phyloP scores from a whole-genome alignment of 2,888 invertebrate species.

The Conistra vaccinii region DNA sequence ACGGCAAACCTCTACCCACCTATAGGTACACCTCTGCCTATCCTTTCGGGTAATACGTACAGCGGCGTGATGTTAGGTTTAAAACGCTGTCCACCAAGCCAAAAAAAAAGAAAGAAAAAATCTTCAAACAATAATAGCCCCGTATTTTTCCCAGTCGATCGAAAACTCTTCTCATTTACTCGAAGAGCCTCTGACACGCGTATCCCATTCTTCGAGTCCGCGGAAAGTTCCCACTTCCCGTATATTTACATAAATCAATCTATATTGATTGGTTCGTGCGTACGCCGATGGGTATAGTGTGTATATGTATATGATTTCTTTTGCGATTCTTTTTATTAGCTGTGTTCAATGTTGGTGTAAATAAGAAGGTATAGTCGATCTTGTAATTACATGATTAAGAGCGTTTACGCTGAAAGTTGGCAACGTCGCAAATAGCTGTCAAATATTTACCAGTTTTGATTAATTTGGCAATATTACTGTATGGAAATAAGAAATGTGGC shows the following conservation, averaged over 20 bases:
- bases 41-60: too few species aligned
- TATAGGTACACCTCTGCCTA: neutral
- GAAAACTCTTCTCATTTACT: neutral
- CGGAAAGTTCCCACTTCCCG: constrained; percentile 14
- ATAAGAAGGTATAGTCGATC: too few species aligned
- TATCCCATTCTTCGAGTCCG: neutral
- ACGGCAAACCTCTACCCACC: too few species aligned
- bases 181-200: neutral
- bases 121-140: neutral
- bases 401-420: too few species aligned
- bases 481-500: too few species aligned
- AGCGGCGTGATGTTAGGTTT: too few species aligned
- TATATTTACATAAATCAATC: constrained; percentile 50
- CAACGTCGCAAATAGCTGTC: too few species aligned
- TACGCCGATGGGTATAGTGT: neutral
- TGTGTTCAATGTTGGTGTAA: neutral
- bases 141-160: neutral
- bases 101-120: too few species aligned
- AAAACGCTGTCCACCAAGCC: neutral
- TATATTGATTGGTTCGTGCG: constrained; percentile 25
- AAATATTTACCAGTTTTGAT: too few species aligned
- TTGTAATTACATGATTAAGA: too few species aligned
- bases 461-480: too few species aligned
- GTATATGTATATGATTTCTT: neutral
- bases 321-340: neutral